Evolutionary conservation across 37 sponge, comb jelly and placozoan species (phyloP).

Genomic region (Cladorhizidae sp.): DNA sequence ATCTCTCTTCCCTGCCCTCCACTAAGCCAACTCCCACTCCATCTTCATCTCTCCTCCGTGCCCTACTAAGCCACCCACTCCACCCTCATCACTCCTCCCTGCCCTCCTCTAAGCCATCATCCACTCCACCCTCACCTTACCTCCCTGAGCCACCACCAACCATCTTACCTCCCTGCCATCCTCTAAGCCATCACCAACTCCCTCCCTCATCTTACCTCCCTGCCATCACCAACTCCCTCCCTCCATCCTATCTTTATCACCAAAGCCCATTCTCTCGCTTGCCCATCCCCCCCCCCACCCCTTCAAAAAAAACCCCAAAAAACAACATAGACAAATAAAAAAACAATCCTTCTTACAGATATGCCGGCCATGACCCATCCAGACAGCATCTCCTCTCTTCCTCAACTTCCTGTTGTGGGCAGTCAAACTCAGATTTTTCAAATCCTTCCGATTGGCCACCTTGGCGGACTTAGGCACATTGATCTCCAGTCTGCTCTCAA

Average conservation of each 20-base stretch:
- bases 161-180: too few species aligned
- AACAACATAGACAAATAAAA: conserved; percentile 7
- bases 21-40: too few species aligned
- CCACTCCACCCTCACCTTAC: too few species aligned
- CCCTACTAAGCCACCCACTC: too few species aligned
- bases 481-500: conserved; percentile 68
- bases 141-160: too few species aligned
- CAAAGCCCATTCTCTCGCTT: not conserved
- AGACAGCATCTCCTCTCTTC: conserved; percentile 56
- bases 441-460: conserved; percentile 32
- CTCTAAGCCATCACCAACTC: too few species aligned
- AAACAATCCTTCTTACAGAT: conserved; percentile 38
- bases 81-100: too few species aligned
- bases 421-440: conserved; percentile 45
- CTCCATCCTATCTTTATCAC: conserved; percentile 4
- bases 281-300: conserved; percentile 10
- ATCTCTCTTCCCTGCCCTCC: too few species aligned
- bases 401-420: conserved; percentile 57
- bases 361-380: conserved; percentile 63
- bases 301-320: not conserved
- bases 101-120: too few species aligned
- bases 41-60: too few species aligned
- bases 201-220: too few species aligned
- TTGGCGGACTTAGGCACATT: conserved; percentile 32
- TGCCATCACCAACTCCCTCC: conserved; percentile 8